Evolutionary conservation across 2,797 vertebrate genomes (phyloP), one percentile per base, ranked within the genome.

Genomic region (Natrix natrix): DNA sequence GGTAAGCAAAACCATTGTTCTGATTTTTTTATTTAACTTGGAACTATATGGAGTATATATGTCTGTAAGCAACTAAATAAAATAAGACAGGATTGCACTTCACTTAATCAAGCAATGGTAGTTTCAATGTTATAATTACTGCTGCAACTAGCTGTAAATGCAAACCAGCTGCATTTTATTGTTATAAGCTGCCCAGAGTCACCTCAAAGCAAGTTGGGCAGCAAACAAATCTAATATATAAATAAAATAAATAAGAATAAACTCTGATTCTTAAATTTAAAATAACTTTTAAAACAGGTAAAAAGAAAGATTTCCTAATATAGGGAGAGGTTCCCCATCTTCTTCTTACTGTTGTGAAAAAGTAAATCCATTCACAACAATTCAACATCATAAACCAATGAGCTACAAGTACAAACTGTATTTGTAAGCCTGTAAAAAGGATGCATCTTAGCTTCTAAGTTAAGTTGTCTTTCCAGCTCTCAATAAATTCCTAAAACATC

Each of bases 1-100:
- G 74, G 14, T 93, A 90, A 92, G 93, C 91, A 56, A 95, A 92
- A 95, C 87, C 69, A 94, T 20, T 91, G 92, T 66, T 63, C 86
- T 91, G n/a, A 94, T 78, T 95, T 32, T 94, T 96, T 95, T 92
- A 86, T 89, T 96, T 96, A 94, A 59, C 87, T 78, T 52, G 90
- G 59, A 28, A 87, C 55, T 26, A 48, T 54, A 91, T 92, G 86
- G 86, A 32, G 57, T 83, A 89, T 16, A 86, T 32, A 91, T 95
- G 43, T 91, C 90, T 90, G 96, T 90, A 93, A 93, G 92, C 13
- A 20, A 69, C 86, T 93, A 94, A 91, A 55, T 16, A 94, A 60
- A n/a, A 93, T 91, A 61, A 56, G 5, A 26, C 20, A 59, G 37
- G 14, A 52, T 24, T 87, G 60, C 4, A 69, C 28, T 43, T 43